Evolutionary conservation across 2,113 vertebrate species (phyloP).

Genomic region (Spea bombifrons): DNA sequence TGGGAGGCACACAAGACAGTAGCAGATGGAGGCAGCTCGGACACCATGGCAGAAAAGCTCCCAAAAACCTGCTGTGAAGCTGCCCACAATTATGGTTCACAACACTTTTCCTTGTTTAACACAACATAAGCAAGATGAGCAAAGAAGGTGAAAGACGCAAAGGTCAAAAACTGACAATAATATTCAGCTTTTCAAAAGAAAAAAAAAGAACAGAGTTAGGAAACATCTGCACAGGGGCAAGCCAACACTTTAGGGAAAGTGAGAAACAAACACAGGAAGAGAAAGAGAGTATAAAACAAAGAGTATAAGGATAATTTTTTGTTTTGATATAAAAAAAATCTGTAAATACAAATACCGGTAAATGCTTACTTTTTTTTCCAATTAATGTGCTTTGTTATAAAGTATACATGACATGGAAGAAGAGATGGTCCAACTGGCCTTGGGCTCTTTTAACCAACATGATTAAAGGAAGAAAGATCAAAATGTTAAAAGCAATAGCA

Average conservation of each 20-base stretch:
- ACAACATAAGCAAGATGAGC: constrained; percentile 66
- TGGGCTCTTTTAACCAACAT: too few species aligned
- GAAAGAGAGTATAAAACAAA: too few species aligned
- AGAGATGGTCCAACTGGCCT: too few species aligned
- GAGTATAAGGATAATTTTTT: too few species aligned
- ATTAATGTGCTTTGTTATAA: too few species aligned
- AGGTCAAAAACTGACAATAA: constrained; percentile 62
- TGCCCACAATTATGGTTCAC: constrained; percentile 85
- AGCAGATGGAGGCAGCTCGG: constrained; percentile 89
- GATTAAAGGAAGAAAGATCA: too few species aligned
- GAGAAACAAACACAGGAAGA: background rate
- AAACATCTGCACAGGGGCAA: constrained; percentile 6
- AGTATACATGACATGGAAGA: too few species aligned
- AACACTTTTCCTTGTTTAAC: constrained; percentile 80
- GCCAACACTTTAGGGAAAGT: constrained; percentile 31
- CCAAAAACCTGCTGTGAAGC: constrained; percentile 83
- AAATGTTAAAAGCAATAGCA: too few species aligned
- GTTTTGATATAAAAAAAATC: too few species aligned
- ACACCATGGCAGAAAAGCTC: constrained; percentile 72
- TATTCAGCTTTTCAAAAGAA: constrained; percentile 21
- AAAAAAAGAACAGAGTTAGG: background rate
- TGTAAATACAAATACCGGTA: too few species aligned
- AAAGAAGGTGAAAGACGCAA: constrained; percentile 61
- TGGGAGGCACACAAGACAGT: constrained; percentile 77
- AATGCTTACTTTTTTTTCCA: too few species aligned